phyloP scores from a whole-genome alignment of 2,113 vertebrate species.

The Podiceps cristatus region DNA sequence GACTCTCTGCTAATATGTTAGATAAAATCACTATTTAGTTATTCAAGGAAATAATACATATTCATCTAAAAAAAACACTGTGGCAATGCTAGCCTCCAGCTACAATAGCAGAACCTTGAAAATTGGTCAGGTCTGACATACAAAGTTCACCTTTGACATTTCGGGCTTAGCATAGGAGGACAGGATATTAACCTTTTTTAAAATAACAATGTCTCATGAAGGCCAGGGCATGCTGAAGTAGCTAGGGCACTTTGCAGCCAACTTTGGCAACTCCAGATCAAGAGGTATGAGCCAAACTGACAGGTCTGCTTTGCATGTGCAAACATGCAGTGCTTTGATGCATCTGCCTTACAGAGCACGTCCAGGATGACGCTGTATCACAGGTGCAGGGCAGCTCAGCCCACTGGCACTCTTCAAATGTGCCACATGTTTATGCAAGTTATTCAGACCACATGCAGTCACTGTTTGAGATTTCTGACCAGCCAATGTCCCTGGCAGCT shows the following conservation, averaged over 20 bases:
- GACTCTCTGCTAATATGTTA: background rate
- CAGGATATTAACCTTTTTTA: background rate
- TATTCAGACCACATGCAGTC: background rate
- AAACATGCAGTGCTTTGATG: fast-evolving
- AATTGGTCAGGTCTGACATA: background rate
- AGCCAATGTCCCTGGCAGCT: background rate
- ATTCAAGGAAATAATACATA: background rate
- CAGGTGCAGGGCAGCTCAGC: background rate
- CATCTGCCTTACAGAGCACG: background rate
- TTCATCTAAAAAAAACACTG: background rate
- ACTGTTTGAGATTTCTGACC: background rate
- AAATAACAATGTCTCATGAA: background rate
- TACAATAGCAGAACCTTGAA: background rate
- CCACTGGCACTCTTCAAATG: background rate
- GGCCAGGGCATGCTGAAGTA: background rate
- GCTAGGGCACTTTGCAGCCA: background rate
- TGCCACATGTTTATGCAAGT: background rate
- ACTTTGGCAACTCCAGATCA: background rate
- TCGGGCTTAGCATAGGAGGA: background rate
- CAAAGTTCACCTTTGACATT: background rate
- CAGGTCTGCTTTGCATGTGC: background rate
- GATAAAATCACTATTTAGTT: background rate
- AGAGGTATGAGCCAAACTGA: background rate
- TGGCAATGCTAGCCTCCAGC: background rate
- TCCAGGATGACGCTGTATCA: background rate